phyloP scores from a whole-genome alignment of 2,888 invertebrate genomes.

The Opisthograptis luteolata region DNA sequence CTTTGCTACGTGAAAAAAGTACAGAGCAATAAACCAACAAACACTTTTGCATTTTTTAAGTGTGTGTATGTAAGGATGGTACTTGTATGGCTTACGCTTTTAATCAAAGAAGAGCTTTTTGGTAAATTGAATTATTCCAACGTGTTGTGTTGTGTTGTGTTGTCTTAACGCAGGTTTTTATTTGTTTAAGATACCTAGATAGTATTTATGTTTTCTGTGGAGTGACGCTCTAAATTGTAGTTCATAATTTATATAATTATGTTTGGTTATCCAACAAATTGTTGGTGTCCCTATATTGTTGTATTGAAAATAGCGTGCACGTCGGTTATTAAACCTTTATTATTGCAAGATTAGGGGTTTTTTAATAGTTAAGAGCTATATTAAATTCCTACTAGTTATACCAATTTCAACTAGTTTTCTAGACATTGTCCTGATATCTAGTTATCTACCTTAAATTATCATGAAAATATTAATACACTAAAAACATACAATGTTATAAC shows the following conservation, averaged over 20 bases:
- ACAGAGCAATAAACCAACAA: too few species aligned
- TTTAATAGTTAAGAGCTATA: neutral
- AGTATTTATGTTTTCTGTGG: neutral
- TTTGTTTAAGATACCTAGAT: neutral
- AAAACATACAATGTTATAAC: too few species aligned
- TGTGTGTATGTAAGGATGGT: neutral
- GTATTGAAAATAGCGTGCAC: neutral
- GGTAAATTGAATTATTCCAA: neutral
- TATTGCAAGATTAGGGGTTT: neutral
- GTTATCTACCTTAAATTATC: too few species aligned
- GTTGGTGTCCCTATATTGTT: neutral
- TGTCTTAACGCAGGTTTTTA: neutral
- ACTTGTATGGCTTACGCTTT: conserved; percentile 24
- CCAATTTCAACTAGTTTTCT: too few species aligned
- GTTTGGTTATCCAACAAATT: neutral
- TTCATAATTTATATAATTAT: neutral
- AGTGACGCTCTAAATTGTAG: neutral
- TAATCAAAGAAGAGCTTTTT: neutral
- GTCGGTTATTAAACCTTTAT: neutral
- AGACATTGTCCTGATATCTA: too few species aligned
- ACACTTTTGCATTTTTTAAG: neutral
- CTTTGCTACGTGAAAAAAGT: too few species aligned
- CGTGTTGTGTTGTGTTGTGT: neutral
- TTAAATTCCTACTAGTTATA: neutral
- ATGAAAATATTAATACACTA: too few species aligned